Conservation (phyloP, 2,888 invertebrate genomes). For the Chloroclysta siterata region DNA sequence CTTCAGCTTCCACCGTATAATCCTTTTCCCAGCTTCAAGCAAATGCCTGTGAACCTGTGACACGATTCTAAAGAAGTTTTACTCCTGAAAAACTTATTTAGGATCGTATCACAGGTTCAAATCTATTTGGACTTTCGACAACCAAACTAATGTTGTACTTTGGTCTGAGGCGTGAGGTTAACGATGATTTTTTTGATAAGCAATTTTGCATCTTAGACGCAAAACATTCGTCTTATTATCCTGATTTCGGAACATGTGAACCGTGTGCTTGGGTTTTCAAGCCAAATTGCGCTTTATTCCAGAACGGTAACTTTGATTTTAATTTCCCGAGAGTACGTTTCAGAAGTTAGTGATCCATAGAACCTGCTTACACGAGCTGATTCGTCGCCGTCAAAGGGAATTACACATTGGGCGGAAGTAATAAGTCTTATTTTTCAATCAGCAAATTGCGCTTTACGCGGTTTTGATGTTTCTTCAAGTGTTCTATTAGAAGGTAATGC, state of each 20-base stretch:
- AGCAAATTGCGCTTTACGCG: background rate
- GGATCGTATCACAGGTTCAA: slow-evolving; percentile 1
- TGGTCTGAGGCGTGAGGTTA: background rate
- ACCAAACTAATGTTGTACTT: background rate
- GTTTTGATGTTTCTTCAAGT: background rate
- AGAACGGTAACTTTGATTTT: slow-evolving; percentile 1
- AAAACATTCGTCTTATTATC: slow-evolving; percentile 9
- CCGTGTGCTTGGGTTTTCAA: slow-evolving; percentile 3
- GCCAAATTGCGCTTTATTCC: slow-evolving; percentile 10
- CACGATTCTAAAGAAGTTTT: no score
- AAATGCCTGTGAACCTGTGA: slow-evolving; percentile 15
- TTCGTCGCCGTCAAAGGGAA: slow-evolving; percentile 8
- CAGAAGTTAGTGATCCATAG: slow-evolving; percentile 11
- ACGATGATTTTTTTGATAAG: background rate
- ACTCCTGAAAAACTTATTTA: no score
- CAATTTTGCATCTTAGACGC: background rate
- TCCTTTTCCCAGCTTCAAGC: slow-evolving; percentile 10
- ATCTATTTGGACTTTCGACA: slow-evolving; percentile 3
- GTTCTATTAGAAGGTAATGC: background rate
- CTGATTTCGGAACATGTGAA: background rate
- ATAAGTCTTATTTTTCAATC: slow-evolving; percentile 6
- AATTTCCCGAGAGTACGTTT: slow-evolving; percentile 10
- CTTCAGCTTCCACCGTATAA: slow-evolving; percentile 7
- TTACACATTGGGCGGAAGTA: slow-evolving; percentile 10
- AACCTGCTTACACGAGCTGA: slow-evolving; percentile 15